Percentiles rank a stretch among this genome's conserved stretches.
These are phyloP conservation scores for Nemurella pictetii DNA, from an alignment of 2,888 invertebrate genomes.

Conservation along the genomic window DNA sequence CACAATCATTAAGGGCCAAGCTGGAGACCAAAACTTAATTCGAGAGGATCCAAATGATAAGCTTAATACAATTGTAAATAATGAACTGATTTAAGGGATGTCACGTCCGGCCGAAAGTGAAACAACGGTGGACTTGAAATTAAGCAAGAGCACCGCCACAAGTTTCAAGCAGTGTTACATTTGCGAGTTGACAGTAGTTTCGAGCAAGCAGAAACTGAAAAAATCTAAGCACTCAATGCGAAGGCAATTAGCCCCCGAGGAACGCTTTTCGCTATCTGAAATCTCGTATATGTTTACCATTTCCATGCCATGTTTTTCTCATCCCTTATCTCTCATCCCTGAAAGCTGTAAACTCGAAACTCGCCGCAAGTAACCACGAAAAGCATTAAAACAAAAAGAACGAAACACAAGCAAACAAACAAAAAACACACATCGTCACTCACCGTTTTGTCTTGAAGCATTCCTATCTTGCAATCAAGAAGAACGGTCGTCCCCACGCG, in stretches of 20 bases:
- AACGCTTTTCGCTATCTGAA: background rate
- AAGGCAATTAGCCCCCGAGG: background rate
- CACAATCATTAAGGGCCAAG: constrained; percentile 10
- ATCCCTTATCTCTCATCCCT: background rate
- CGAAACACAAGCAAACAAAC: background rate
- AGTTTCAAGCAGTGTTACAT: no score
- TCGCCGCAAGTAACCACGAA: background rate
- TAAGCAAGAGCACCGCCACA: background rate
- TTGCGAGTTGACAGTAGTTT: background rate
- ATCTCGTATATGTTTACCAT: background rate
- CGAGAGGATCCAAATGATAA: background rate
- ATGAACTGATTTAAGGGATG: background rate
- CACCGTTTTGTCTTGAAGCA: constrained; percentile 64
- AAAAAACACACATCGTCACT: constrained; percentile 45
- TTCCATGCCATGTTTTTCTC: background rate
- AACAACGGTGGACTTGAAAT: background rate
- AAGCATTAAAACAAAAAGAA: background rate
- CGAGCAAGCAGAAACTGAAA: background rate
- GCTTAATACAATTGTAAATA: constrained; percentile 11
- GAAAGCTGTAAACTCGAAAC: constrained; percentile 4
- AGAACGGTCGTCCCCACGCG: constrained; percentile 61
- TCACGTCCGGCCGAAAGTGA: background rate
- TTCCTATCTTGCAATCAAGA: constrained; percentile 62
- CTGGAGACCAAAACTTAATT: background rate
- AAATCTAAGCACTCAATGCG: background rate